Evolutionary conservation across 2,113 vertebrate genomes (phyloP).

Genomic region (Piprites chloris): DNA sequence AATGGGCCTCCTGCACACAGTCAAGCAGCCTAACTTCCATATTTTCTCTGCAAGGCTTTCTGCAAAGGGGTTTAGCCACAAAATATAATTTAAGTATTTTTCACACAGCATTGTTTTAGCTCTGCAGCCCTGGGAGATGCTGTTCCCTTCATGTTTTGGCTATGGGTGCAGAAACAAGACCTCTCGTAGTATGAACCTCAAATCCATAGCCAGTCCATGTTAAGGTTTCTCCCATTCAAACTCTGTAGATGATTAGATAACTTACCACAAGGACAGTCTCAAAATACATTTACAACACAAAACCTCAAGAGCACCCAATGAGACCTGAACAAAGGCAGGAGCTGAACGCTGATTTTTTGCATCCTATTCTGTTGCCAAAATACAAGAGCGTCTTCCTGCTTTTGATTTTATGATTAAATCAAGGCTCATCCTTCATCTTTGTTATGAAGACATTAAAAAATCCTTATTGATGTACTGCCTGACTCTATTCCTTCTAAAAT

Average conservation of each 20-base stretch:
- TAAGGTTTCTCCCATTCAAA: not conserved
- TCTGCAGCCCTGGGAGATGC: not conserved
- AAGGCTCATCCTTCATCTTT: not conserved
- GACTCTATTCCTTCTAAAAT: not conserved
- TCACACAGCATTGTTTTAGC: not conserved
- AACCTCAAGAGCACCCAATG: not conserved
- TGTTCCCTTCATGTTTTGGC: not conserved
- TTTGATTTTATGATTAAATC: not conserved
- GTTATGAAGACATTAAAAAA: not conserved
- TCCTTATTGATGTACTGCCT: not conserved
- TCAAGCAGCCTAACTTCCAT: not conserved
- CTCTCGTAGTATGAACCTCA: not conserved
- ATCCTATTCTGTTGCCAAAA: not conserved
- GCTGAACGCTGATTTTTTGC: not conserved
- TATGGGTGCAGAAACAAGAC: not conserved
- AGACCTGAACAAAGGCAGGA: not conserved
- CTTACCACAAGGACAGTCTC: not conserved
- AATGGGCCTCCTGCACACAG: not conserved
- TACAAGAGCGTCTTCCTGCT: rapidly evolving
- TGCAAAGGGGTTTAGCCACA: not conserved
- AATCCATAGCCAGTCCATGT: not conserved
- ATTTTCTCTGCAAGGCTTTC: not conserved
- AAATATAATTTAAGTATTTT: not conserved
- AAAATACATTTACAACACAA: not conserved
- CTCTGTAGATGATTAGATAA: not conserved